Evolutionary conservation across 1,140 invertebrate species (phyloP), one percentile per base, ranked within the genome.

Genomic region (Wasmannia auropunctata): DNA sequence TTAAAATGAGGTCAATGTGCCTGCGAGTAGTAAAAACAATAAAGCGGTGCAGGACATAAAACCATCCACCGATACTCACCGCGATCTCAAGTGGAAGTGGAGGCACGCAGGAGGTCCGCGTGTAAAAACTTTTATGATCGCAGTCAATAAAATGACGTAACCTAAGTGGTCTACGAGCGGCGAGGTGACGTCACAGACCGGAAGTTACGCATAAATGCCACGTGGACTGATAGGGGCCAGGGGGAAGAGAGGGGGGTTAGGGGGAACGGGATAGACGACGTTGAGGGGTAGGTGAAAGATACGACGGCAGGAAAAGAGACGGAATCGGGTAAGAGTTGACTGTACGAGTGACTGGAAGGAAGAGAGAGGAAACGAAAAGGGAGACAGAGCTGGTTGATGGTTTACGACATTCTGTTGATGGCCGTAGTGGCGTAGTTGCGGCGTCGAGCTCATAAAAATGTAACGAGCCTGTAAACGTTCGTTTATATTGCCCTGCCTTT

Each of bases 401-500:
- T 94, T 95, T 95, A 95, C 94, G 94, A 94, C 93, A 92, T 94
- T 93, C 91, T 91, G 94, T 92, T 94, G 94, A 95, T 95, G 94
- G 94, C 87, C 92, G 90, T 92, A 93, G 94, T 92, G 89, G 90
- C 91, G 92, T 91, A 91, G 91, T 91, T 93, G 93, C 92, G 93
- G 88, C 94, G 93, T 93, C 93, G 94, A 94, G 94, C 93, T 91
- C 95, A 95, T 95, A 95, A 95, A 95, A 95, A 95, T 95, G 94
- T 95, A 95, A 95, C 95, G 95, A 95, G 95, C 94, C 93, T 95
- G 95, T 95, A 95, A 95, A 95, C 95, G 95, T 94, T 95, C 94
- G 93, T 94, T 95, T 95, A 94, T 95, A 95, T 95, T 93, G 94
- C 93, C 91, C 92, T 92, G 91, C 91, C 93, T 94, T 94, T 94